Conservation (phyloP, 2,888 invertebrate genomes). For the Apodemia mormo region DNA sequence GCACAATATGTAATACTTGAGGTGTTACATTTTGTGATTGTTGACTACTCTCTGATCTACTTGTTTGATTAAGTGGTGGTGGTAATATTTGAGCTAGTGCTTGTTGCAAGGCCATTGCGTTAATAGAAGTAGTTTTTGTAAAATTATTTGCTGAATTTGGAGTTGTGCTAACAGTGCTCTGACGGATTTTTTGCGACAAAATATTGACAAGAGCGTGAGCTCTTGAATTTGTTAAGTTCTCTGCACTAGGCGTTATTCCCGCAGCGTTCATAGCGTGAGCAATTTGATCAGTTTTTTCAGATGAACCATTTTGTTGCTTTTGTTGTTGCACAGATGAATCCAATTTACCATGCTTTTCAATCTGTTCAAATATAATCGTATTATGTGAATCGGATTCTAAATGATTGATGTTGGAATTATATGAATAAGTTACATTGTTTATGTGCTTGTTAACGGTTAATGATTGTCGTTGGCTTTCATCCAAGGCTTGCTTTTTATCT, state of each 20-base stretch:
- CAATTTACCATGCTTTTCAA: conserved; percentile 32
- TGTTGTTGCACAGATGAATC: conserved; percentile 36
- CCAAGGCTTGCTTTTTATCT: conserved; percentile 45
- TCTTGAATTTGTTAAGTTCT: conserved; percentile 45
- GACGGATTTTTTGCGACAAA: conserved; percentile 74
- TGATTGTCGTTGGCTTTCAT: conserved; percentile 43
- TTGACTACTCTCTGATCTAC: conserved; percentile 50
- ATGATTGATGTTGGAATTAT: conserved; percentile 39
- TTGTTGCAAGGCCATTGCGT: conserved; percentile 71
- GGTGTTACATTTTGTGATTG: conserved; percentile 48
- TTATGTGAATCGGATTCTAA: conserved; percentile 34
- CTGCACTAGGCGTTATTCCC: conserved; percentile 60
- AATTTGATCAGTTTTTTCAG: conserved; percentile 67
- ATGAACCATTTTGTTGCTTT: conserved; percentile 46
- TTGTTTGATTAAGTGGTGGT: conserved; percentile 65
- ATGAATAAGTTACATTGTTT: conserved; percentile 47
- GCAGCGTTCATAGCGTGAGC: conserved; percentile 75
- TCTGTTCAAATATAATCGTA: conserved; percentile 35
- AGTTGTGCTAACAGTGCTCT: conserved; percentile 46
- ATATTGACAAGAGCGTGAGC: conserved; percentile 76
- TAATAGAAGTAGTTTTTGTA: conserved; percentile 63
- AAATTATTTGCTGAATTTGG: conserved; percentile 52
- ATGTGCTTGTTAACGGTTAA: conserved; percentile 38
- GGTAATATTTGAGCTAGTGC: conserved; percentile 75
- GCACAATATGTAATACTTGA: conserved; percentile 75